A percentile compares a stretch with the other conserved stretches of the same genome.
phyloP scores from a whole-genome alignment of 2,888 invertebrate species.

The Cephus runcator region DNA sequence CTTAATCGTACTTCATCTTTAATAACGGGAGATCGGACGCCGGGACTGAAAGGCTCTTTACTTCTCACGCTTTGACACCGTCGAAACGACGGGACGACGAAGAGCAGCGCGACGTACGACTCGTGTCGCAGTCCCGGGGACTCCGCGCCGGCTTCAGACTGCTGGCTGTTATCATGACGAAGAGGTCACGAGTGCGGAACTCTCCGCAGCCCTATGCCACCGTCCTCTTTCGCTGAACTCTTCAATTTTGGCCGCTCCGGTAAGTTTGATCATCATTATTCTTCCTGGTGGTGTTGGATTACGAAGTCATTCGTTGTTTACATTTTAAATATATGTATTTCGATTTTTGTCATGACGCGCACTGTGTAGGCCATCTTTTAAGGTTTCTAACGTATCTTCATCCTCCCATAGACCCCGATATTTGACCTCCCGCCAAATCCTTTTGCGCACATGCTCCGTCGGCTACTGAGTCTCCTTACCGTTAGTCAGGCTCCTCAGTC shows the following conservation, averaged over 20 bases:
- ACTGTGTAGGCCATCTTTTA: neutral
- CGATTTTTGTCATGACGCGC: neutral
- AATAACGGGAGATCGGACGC: neutral
- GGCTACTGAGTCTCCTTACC: conserved; percentile 13
- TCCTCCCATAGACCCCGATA: conserved; percentile 5
- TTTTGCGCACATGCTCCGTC: conserved; percentile 44
- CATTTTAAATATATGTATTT: conserved; percentile 1
- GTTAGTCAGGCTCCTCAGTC: neutral
- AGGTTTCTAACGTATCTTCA: neutral
- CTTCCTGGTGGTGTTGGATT: neutral
- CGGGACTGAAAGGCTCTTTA: neutral
- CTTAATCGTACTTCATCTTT: neutral
- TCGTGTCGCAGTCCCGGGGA: neutral
- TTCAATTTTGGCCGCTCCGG: conserved; percentile 49
- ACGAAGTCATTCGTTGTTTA: neutral
- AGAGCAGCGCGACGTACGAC: neutral
- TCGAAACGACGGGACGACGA: neutral
- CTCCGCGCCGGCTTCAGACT: neutral
- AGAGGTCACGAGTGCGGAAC: conserved; percentile 48
- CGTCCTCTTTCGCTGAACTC: conserved; percentile 44
- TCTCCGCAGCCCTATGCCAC: conserved; percentile 40
- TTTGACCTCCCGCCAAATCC: neutral
- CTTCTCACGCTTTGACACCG: neutral
- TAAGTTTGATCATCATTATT: conserved; percentile 39
- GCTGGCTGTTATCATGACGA: conserved; percentile 41